These are phyloP conservation scores for Heliconius charithonia DNA, from an alignment of 2,888 invertebrate genomes.

Conservation along the genomic window DNA sequence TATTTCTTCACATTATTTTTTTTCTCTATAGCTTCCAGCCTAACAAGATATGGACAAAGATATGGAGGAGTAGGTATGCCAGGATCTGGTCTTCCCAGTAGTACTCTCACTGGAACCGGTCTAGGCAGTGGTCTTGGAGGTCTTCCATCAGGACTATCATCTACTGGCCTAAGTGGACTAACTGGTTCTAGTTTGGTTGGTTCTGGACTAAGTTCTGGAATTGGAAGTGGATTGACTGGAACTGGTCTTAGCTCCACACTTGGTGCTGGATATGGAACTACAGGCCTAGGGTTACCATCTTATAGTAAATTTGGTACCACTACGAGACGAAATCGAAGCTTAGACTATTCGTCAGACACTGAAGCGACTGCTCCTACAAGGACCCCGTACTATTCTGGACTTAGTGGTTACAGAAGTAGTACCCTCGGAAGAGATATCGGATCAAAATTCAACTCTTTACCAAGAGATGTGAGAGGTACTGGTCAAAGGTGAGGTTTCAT, in stretches of 20 bases:
- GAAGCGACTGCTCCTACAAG: slow-evolving; percentile 94
- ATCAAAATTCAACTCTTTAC: slow-evolving; percentile 89
- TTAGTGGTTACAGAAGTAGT: slow-evolving; percentile 78
- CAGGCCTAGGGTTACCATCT: slow-evolving; percentile 72
- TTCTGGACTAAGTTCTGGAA: slow-evolving; percentile 70
- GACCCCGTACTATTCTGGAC: slow-evolving; percentile 88
- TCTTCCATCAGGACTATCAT: slow-evolving; percentile 74
- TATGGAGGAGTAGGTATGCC: slow-evolving; percentile 79
- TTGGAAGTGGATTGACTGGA: slow-evolving; percentile 70
- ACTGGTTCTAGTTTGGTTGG: slow-evolving; percentile 76
- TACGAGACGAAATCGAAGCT: slow-evolving; percentile 88
- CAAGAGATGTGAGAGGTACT: slow-evolving; percentile 86
- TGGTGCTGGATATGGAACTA: slow-evolving; percentile 72
- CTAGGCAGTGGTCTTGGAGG: slow-evolving; percentile 64
- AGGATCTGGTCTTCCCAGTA: slow-evolving; percentile 62
- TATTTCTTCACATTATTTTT: background rate
- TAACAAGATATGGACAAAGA: slow-evolving; percentile 86
- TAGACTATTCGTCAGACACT: slow-evolving; percentile 97
- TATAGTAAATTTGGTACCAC: slow-evolving; percentile 85
- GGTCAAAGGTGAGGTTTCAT: slow-evolving; percentile 77
- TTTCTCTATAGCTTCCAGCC: slow-evolving; percentile 73
- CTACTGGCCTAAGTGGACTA: slow-evolving; percentile 75
- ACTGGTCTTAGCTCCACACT: slow-evolving; percentile 71
- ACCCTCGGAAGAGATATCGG: slow-evolving; percentile 84
- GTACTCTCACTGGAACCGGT: slow-evolving; percentile 58